Conservation (phyloP, 2,888 invertebrate species). For the Thumatha senex region DNA sequence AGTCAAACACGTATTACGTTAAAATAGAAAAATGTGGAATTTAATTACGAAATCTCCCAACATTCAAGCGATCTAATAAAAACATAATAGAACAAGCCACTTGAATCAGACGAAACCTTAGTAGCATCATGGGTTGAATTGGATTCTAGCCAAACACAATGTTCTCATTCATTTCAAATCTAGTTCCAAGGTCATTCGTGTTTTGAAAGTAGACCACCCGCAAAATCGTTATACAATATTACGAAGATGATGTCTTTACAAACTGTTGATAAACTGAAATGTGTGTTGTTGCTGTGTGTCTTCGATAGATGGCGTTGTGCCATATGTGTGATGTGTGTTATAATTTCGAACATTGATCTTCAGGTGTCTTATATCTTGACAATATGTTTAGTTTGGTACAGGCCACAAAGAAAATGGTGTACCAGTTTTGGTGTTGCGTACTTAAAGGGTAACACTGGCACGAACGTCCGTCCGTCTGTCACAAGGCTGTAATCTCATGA, state of each 20-base stretch:
- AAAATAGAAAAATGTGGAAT: no score
- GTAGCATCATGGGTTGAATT: slow-evolving; percentile 12
- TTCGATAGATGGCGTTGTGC: not conserved
- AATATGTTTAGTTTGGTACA: no score
- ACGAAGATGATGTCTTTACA: not conserved
- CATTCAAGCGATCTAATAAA: not conserved
- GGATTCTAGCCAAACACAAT: slow-evolving; percentile 24
- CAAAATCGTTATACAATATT: slow-evolving; percentile 1
- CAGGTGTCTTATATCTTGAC: no score
- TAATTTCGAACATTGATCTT: not conserved
- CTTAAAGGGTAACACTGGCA: no score
- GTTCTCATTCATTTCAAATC: slow-evolving; percentile 24
- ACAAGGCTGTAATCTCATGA: no score
- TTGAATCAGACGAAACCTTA: not conserved
- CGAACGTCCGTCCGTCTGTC: no score
- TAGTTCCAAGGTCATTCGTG: slow-evolving; percentile 20
- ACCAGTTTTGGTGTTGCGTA: no score
- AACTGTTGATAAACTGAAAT: not conserved
- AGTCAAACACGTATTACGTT: no score
- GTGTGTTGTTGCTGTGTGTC: not conserved
- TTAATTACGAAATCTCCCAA: not conserved
- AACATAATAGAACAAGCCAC: not conserved
- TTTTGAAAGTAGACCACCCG: slow-evolving; percentile 13
- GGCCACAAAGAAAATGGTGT: no score
- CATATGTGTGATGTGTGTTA: not conserved